Conservation (phyloP, 1,140 invertebrate species). For the Habropoda laboriosa region DNA sequence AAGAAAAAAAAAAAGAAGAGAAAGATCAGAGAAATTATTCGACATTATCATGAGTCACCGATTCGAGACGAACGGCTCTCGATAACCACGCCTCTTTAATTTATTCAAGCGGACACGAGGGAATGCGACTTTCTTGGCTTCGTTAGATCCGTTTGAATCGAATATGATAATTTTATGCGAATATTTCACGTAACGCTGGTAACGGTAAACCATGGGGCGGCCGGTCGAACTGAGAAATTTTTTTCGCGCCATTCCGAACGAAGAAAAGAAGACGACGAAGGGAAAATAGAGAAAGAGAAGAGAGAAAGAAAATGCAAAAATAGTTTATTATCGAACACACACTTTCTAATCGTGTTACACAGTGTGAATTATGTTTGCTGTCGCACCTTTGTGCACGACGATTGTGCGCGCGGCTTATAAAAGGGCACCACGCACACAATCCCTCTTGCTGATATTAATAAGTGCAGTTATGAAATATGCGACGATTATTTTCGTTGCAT, state of each 20-base stretch:
- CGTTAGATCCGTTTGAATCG: conserved; percentile 16
- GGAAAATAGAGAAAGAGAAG: not conserved
- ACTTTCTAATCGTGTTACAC: conserved; percentile 31
- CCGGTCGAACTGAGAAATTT: not conserved
- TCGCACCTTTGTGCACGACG: not conserved
- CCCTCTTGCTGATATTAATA: not conserved
- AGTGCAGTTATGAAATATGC: not conserved
- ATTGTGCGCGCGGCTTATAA: not conserved
- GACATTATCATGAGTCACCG: conserved; percentile 34
- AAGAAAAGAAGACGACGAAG: not conserved
- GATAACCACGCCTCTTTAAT: conserved; percentile 41
- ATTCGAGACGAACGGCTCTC: conserved; percentile 27
- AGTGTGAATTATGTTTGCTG: conserved; percentile 7
- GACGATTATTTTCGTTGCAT: conserved; percentile 10
- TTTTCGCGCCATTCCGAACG: too few species aligned
- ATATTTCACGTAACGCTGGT: conserved; percentile 19
- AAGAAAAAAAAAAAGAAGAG: not conserved
- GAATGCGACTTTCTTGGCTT: conserved; percentile 36
- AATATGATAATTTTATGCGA: conserved; percentile 42
- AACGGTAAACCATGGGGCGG: not conserved
- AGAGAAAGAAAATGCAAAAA: not conserved
- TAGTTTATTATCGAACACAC: conserved; percentile 9
- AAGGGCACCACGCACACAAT: not conserved
- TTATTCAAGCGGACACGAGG: conserved; percentile 21
- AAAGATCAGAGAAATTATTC: conserved; percentile 27